phyloP scores from a whole-genome alignment of 1,140 invertebrate genomes.

The Tetraneura akinire region DNA sequence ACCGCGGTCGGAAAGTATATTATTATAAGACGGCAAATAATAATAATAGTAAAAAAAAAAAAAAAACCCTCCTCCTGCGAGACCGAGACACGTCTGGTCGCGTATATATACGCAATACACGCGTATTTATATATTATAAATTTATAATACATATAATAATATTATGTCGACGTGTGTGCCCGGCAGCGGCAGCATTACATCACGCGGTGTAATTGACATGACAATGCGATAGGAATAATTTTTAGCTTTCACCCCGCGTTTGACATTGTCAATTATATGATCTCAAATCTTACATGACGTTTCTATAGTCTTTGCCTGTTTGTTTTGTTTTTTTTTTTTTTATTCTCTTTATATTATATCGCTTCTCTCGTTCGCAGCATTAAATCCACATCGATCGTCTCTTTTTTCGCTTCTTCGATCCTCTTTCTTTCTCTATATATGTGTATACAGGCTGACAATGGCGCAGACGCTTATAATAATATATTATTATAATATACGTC shows the following conservation, averaged over 20 bases:
- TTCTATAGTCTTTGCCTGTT: slow-evolving; percentile 30
- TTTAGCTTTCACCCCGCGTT: slow-evolving; percentile 44
- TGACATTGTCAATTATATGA: slow-evolving; percentile 50
- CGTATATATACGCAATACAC: background rate
- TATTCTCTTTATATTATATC: background rate
- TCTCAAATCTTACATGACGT: slow-evolving; percentile 32
- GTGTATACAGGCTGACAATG: too few species aligned
- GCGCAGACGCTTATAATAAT: too few species aligned
- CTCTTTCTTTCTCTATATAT: background rate
- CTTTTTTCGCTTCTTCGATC: background rate
- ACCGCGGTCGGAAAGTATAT: too few species aligned
- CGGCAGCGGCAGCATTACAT: slow-evolving; percentile 25
- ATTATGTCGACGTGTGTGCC: background rate
- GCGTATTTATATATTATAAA: too few species aligned
- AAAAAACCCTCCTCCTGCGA: background rate
- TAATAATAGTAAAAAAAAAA: background rate
- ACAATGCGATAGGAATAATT: slow-evolving; percentile 40
- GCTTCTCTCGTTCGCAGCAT: background rate
- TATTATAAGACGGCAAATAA: too few species aligned
- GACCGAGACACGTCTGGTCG: background rate
- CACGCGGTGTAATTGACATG: slow-evolving; percentile 41
- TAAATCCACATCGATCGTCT: background rate
- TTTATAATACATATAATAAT: too few species aligned
- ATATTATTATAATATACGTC: too few species aligned
- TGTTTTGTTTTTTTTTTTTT: background rate